Conservation (phyloP, 30 jellyfish, hydroid and myxozoan genomes). For the Turritopsis dohrnii region DNA sequence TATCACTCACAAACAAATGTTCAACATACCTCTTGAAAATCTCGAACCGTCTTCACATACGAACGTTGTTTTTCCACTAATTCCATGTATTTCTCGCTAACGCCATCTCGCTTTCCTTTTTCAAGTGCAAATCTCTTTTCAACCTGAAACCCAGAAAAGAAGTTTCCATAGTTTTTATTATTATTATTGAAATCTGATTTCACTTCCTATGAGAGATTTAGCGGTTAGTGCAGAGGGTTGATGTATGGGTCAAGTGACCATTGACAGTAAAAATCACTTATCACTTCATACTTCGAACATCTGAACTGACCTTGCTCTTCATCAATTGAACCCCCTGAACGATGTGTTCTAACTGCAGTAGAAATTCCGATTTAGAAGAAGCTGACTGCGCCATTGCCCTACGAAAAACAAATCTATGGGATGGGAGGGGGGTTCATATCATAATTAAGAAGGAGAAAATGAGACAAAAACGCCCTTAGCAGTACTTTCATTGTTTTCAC, state of each 20-base stretch:
- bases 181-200: no score
- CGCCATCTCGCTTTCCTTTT: slow-evolving; percentile 59
- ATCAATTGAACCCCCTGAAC: slow-evolving; percentile 62
- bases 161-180: no score
- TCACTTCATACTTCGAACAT: no score
- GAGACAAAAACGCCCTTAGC: no score
- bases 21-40: slow-evolving; percentile 60
- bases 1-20: no score
- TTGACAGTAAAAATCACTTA: no score
- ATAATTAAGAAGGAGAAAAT: not conserved
- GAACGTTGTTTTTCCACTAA: slow-evolving; percentile 72
- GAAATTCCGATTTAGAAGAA: slow-evolving; percentile 59
- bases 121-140: slow-evolving; percentile 63
- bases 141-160: slow-evolving; percentile 14
- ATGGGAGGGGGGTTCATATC: no score
- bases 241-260: no score
- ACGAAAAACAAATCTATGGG: no score
- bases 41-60: slow-evolving; percentile 67
- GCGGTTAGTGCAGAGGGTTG: no score
- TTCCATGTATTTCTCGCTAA: slow-evolving; percentile 55
- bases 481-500: no score
- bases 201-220: no score
- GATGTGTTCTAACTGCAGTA: slow-evolving; percentile 73
- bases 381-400: slow-evolving; percentile 38
- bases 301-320: slow-evolving; percentile 37